These are phyloP conservation scores for Myotis pilosus DNA, from an alignment of 2,797 vertebrate genomes.

Conservation along the genomic window DNA sequence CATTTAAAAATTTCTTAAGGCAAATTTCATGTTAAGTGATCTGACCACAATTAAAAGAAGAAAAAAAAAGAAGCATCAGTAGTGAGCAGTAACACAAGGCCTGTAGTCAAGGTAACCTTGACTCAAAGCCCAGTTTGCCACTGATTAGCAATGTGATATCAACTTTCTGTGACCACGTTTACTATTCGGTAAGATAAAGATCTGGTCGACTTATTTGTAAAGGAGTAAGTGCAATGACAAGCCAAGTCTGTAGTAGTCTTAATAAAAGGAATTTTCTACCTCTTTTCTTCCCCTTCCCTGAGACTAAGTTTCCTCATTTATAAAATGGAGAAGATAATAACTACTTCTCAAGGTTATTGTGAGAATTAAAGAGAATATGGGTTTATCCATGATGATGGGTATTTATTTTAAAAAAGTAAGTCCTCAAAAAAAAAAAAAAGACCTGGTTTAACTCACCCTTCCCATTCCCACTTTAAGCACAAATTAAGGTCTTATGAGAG, in stretches of 20 bases:
- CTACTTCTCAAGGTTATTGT: too few species aligned
- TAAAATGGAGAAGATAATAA: constrained; percentile 29
- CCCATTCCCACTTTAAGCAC: background rate
- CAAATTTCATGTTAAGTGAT: background rate
- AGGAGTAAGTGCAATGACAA: background rate
- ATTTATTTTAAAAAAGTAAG: background rate
- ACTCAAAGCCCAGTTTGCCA: background rate
- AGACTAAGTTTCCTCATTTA: constrained; percentile 15
- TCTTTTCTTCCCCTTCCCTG: background rate
- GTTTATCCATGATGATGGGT: background rate
- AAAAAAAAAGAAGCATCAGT: background rate
- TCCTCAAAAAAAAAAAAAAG: background rate
- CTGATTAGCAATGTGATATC: background rate
- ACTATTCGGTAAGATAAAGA: background rate
- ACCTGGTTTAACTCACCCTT: background rate
- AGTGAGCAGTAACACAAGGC: background rate
- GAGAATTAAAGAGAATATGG: background rate
- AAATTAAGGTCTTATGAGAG: background rate
- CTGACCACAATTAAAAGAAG: background rate
- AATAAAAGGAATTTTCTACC: background rate
- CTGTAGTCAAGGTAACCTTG: constrained; percentile 28
- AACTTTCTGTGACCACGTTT: constrained; percentile 10
- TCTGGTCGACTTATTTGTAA: background rate
- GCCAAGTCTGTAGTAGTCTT: background rate
- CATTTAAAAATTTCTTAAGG: background rate